Conservation (phyloP, 2,113 vertebrate species). For the Hydrolagus affinis region DNA sequence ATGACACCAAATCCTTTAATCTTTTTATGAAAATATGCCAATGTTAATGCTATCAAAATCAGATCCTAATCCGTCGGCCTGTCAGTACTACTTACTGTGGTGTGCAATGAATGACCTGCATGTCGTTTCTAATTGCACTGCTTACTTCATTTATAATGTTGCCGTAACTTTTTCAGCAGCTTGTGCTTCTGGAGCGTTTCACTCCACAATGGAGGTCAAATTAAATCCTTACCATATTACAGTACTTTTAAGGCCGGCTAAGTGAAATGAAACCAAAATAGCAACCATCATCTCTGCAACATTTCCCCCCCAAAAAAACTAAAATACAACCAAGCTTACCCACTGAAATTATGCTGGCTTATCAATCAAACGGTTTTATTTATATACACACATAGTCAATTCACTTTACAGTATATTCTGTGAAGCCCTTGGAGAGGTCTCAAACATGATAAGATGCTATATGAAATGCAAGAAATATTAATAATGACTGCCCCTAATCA, state of each 20-base stretch:
- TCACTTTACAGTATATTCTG: too few relatives aligned
- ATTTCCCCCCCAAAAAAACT: too few relatives aligned
- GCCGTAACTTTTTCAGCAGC: neutral
- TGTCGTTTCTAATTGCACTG: conserved; percentile 11
- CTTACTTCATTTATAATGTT: neutral
- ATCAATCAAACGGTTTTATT: too few relatives aligned
- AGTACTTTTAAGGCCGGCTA: neutral
- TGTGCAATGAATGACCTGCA: conserved; percentile 12
- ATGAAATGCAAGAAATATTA: too few relatives aligned
- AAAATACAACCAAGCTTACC: too few relatives aligned
- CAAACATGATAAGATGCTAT: too few relatives aligned
- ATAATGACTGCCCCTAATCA: too few relatives aligned
- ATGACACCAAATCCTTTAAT: conserved; percentile 63
- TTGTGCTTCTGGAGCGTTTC: neutral
- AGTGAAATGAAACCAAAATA: too few relatives aligned
- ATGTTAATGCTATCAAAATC: conserved; percentile 50
- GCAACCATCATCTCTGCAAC: too few relatives aligned
- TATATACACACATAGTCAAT: too few relatives aligned
- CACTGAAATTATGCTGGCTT: too few relatives aligned
- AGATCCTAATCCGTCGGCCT: conserved; percentile 17
- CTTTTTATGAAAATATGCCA: conserved; percentile 56
- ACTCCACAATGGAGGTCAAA: neutral
- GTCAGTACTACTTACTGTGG: conserved; percentile 20
- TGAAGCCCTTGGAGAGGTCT: too few relatives aligned
- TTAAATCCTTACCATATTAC: neutral